Base-by-base conservation (phyloP, 2,113 vertebrate genomes). In the Chionis minor region DNA sequence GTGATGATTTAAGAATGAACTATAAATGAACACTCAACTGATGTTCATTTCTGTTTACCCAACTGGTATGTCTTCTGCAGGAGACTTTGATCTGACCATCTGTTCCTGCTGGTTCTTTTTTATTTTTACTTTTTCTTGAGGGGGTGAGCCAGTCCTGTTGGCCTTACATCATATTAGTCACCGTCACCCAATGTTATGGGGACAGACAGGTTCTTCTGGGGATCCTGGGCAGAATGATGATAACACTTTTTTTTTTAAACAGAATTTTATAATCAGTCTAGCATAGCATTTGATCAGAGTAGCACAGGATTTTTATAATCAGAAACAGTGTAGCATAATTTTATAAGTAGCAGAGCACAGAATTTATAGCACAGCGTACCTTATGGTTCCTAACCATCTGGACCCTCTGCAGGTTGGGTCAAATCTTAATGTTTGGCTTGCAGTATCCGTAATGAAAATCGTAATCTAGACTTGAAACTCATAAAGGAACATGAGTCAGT, bases 101-200 rank as follows among this genome's bases (percentile, higher is more conserved):
- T 83, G 33, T 71, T 88, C 30, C 42, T 75, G 17, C 16, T 62
- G 10, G 47, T 61, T 86, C 27, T 3, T 26, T 55, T 54, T 44
- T 32, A 63, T 47, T 9, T 2, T 4, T 26, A 49, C 47, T 44
- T 30, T 69, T 3, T 10, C 19, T 42, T 69, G n/a, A 54, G 44
- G n/a, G 52, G 27, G 42, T 81, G 49, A 52, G 26, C 18, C 24
- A 63, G 42, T 42, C 38, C 7, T 42, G 24, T 20, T 81, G 49
- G 26, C 26, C 9, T 69, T 74, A 14, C 5, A 9, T n/a, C 24
- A 2, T 32, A 6, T 30, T 26, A 71, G 67, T 65, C 24, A 14
- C 28, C 26, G 28, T 74, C 24, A 59, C 35, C 10, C 3, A 8
- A 14, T 6, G 15, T 15, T 40, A 8, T 0, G 2, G 33, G 38